Conservation (phyloP, 2,797 vertebrate genomes). For the Borostomias antarcticus region DNA sequence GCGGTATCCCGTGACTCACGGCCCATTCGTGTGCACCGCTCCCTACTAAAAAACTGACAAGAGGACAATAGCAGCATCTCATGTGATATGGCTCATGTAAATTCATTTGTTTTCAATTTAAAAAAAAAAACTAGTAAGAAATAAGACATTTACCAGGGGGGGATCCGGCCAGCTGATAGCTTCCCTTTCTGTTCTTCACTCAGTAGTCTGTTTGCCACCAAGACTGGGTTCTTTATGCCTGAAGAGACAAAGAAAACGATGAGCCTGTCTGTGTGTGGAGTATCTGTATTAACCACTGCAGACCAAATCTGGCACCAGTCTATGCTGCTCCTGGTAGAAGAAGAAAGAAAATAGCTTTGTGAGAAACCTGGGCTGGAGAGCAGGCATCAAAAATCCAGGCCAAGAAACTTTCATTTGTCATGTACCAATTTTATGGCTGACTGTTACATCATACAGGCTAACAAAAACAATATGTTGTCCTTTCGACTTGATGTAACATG, state of each 20-base stretch:
- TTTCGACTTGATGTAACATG: conserved; percentile 26
- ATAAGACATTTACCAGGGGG: conserved; percentile 88
- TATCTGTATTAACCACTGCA: too few species aligned
- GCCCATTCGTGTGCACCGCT: conserved; percentile 97
- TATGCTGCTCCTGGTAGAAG: neutral
- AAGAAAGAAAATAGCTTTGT: neutral
- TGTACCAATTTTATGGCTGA: conserved; percentile 33
- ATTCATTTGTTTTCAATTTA: neutral
- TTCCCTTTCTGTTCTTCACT: conserved; percentile 98
- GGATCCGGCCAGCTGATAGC: conserved; percentile 97
- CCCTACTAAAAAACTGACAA: conserved; percentile 97
- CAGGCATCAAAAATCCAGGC: conserved; percentile 23
- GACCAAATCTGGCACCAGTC: conserved; percentile 4
- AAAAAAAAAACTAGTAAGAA: conserved; percentile 7
- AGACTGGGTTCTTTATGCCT: conserved; percentile 98
- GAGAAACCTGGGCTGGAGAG: too few species aligned
- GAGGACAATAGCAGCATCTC: too few species aligned
- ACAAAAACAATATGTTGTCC: conserved; percentile 43
- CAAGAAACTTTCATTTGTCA: conserved; percentile 34
- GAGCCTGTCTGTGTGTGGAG: neutral
- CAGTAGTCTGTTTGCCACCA: conserved; percentile 93
- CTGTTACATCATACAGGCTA: conserved; percentile 37
- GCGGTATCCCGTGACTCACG: conserved; percentile 93
- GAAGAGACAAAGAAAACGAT: conserved; percentile 25
- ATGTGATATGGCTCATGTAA: neutral